A percentile compares a stretch with the other conserved stretches of the same genome.
phyloP scores from a whole-genome alignment of 2,888 invertebrate species.

The Dusona sp. region DNA sequence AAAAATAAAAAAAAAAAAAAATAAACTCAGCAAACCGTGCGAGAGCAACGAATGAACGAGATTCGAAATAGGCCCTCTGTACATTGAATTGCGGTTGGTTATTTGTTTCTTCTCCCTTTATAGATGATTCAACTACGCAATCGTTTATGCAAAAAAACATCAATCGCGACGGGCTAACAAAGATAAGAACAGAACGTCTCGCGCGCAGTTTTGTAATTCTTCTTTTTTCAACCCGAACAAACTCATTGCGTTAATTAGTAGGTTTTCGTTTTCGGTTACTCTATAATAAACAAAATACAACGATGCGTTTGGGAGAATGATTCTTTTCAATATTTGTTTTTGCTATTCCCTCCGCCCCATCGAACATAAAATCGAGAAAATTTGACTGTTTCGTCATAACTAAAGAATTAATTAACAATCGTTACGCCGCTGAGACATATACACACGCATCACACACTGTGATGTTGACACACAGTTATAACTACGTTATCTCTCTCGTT shows the following conservation, averaged over 20 bases:
- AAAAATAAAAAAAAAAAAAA: conserved; percentile 68
- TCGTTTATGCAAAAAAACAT: conserved; percentile 30
- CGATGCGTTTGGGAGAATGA: conserved; percentile 36
- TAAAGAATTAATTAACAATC: conserved; percentile 70
- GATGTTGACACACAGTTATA: conserved; percentile 44
- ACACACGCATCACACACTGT: conserved; percentile 33
- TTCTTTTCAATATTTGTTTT: not conserved
- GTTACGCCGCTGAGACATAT: conserved; percentile 68
- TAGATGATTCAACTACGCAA: not conserved
- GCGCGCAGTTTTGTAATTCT: conserved; percentile 28
- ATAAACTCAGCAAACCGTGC: conserved; percentile 52
- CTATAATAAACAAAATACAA: conserved; percentile 33
- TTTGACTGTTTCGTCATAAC: conserved; percentile 49
- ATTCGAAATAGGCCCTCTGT: conserved; percentile 75
- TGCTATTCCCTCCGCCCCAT: not conserved
- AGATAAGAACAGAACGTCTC: conserved; percentile 35
- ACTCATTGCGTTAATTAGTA: not conserved
- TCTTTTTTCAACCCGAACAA: conserved; percentile 36
- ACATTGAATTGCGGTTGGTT: conserved; percentile 68
- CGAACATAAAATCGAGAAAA: conserved; percentile 16
- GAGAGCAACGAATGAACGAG: conserved; percentile 55
- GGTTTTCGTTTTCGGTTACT: conserved; percentile 30
- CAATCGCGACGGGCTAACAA: conserved; percentile 39
- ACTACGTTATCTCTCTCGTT: conserved; percentile 66
- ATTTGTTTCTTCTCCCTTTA: conserved; percentile 8